These are phyloP conservation scores for Arnoldichthys spilopterus DNA, from an alignment of 2,797 vertebrate genomes.

Conservation along the genomic window DNA sequence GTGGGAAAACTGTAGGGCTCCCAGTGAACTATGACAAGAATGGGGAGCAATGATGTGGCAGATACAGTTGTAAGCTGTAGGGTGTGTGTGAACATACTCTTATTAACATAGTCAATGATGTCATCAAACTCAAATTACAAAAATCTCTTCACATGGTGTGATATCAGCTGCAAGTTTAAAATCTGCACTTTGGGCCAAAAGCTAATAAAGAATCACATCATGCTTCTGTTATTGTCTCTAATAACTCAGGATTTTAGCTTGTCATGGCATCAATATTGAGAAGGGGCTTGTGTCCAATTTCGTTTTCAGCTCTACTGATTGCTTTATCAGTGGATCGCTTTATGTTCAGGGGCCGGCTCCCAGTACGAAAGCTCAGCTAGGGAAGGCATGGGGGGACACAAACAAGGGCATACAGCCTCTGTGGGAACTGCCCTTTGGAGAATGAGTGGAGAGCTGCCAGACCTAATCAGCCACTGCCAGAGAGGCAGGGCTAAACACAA, in stretches of 20 bases:
- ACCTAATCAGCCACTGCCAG: slow-evolving; percentile 43
- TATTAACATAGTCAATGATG: too few species aligned
- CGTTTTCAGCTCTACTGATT: slow-evolving; percentile 39
- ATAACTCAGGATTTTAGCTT: neutral
- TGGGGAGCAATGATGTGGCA: too few species aligned
- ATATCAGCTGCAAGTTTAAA: too few species aligned
- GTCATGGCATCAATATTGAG: slow-evolving; percentile 3
- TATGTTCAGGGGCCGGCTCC: slow-evolving; percentile 19
- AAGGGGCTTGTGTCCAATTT: slow-evolving; percentile 38
- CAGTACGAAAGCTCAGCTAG: slow-evolving; percentile 33
- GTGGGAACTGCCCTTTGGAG: slow-evolving; percentile 52
- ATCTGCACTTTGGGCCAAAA: neutral
- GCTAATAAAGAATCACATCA: neutral
- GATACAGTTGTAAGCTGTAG: too few species aligned
- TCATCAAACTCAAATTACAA: too few species aligned
- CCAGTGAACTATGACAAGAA: too few species aligned
- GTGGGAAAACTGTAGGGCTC: too few species aligned
- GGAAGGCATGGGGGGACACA: slow-evolving; percentile 18
- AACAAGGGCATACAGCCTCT: slow-evolving; percentile 36
- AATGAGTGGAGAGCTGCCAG: slow-evolving; percentile 55
- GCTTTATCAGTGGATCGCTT: slow-evolving; percentile 50
- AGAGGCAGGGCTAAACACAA: slow-evolving; percentile 37
- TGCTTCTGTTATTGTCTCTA: neutral
- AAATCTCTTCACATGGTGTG: too few species aligned
- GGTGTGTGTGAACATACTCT: too few species aligned